Evolutionary conservation across 2,888 invertebrate genomes (phyloP).

Genomic region (Halictus quadricinctus): DNA sequence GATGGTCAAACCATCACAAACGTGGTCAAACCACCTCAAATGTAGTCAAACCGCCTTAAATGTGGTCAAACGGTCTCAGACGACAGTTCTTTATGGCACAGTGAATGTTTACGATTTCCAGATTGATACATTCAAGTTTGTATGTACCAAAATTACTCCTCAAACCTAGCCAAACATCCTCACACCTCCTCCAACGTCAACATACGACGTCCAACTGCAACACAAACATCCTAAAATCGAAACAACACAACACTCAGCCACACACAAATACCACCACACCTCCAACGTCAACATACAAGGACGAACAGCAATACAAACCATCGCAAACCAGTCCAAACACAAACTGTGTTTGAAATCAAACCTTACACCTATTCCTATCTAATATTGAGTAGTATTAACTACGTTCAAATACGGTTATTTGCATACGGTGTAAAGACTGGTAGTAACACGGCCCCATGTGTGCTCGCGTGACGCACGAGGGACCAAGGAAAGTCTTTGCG

Average conservation of each 20-base stretch:
- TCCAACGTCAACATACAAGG: not conserved
- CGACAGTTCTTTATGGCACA: too few species aligned
- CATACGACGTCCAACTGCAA: not conserved
- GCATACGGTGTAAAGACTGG: conserved; percentile 60
- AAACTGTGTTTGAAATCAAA: not conserved
- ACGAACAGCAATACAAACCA: not conserved
- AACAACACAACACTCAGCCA: not conserved
- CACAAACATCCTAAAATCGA: not conserved
- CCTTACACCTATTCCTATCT: not conserved
- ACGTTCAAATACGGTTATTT: conserved; percentile 27
- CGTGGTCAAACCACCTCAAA: not conserved
- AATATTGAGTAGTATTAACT: not conserved
- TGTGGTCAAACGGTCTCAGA: too few species aligned
- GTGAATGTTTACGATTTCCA: too few species aligned
- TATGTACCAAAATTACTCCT: not conserved
- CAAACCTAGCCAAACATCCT: not conserved
- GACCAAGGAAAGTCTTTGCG: conserved; percentile 5
- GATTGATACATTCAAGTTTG: not conserved
- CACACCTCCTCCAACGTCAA: not conserved
- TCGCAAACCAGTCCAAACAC: not conserved
- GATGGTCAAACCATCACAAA: not conserved
- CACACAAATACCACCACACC: not conserved
- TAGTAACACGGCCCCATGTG: conserved; percentile 20
- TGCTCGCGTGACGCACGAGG: conserved; percentile 68
- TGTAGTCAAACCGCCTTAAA: not conserved